Percentiles rank a stretch among this genome's conserved stretches.
These are phyloP conservation scores for Actinernus sp. DNA, from an alignment of 92 coral and sea anemone genomes.

Conservation along the genomic window DNA sequence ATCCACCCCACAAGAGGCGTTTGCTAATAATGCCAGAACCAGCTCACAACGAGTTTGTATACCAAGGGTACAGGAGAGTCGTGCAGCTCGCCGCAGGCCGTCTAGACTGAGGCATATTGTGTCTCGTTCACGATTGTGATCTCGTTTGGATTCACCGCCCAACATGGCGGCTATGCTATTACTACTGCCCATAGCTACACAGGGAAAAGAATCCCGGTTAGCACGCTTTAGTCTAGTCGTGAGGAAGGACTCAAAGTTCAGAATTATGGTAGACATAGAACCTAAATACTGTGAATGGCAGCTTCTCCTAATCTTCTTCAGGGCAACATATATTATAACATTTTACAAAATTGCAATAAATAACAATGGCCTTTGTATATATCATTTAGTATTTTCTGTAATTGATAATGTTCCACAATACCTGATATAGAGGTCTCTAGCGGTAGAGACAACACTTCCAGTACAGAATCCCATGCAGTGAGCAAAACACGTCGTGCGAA, in stretches of 20 bases:
- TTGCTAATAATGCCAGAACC: slow-evolving; percentile 93
- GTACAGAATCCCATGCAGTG: slow-evolving; percentile 95
- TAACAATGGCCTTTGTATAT: no score
- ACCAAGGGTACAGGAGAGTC: slow-evolving; percentile 94
- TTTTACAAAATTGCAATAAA: no score
- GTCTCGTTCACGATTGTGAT: slow-evolving; percentile 94
- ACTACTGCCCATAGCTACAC: slow-evolving; percentile 67
- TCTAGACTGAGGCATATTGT: slow-evolving; percentile 97
- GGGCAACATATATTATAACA: neutral
- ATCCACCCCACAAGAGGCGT: slow-evolving; percentile 96
- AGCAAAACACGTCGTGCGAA: slow-evolving; percentile 92
- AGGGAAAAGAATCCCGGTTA: no score
- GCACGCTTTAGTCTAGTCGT: no score
- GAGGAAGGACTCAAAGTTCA: neutral
- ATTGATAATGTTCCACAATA: neutral
- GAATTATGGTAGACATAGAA: no score
- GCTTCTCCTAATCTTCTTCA: no score
- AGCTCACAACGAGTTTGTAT: slow-evolving; percentile 97
- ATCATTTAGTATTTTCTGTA: neutral
- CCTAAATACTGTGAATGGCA: no score
- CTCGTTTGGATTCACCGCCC: slow-evolving; percentile 91
- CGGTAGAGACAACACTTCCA: slow-evolving; percentile 93
- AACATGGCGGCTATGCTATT: slow-evolving; percentile 92
- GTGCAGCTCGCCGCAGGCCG: slow-evolving; percentile 96
- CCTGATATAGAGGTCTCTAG: slow-evolving; percentile 90